Percentiles rank a stretch among this genome's conserved stretches.
phyloP scores from a whole-genome alignment of 2,113 vertebrate genomes.

The Eclectus roratus region DNA sequence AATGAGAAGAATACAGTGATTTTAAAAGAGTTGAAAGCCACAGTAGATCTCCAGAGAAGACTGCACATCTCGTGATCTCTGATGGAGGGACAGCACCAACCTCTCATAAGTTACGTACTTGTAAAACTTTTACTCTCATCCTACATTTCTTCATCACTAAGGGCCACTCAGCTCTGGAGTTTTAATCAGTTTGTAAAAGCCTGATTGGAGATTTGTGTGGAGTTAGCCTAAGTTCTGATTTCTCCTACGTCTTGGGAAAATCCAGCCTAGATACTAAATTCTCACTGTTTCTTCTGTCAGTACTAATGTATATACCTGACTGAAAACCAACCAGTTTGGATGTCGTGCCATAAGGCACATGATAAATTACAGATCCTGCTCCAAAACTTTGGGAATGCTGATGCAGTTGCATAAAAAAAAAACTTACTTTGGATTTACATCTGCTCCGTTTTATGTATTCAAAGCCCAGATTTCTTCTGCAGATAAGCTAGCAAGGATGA shows the following conservation, averaged over 20 bases:
- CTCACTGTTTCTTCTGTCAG: not conserved
- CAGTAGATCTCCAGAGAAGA: not conserved
- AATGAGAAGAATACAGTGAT: not conserved
- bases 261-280: not conserved
- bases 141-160: not conserved
- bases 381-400: not conserved
- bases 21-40: not conserved
- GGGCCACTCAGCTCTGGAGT: not conserved
- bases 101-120: not conserved
- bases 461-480: not conserved
- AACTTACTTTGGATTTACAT: not conserved
- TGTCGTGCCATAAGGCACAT: rapidly evolving
- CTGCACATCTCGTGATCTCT: not conserved
- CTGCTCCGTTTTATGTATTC: not conserved
- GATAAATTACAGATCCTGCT: not conserved
- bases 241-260: not conserved
- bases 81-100: not conserved
- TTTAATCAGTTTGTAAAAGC: not conserved
- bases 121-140: not conserved
- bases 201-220: not conserved
- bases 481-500: not conserved
- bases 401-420: not conserved
- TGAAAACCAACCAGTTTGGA: not conserved
- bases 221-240: not conserved
- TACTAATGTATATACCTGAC: not conserved